Evolutionary conservation across 2,888 invertebrate species (phyloP), one percentile per base, ranked within the genome.

Genomic region (Troglohyphantes excavatus): DNA sequence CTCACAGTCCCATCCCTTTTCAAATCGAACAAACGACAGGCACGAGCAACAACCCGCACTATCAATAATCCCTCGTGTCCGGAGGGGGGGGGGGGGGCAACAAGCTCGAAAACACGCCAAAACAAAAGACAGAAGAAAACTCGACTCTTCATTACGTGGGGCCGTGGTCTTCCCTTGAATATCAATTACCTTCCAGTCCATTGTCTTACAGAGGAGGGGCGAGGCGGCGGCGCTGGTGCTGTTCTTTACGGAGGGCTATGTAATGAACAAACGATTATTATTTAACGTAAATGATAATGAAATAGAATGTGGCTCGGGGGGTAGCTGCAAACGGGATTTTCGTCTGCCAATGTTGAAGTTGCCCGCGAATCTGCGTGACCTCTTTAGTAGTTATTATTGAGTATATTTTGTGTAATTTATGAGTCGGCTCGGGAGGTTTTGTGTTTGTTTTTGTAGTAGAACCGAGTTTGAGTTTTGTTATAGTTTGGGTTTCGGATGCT

Each of bases 111-210:
- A 3, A 6, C 33, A 33, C 9, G 3, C 9, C 33, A 33, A n/a
- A 33, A 33, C 33, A 33, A 33, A 33, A 33, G 33, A 3, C n/a
- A n/a, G n/a, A 33, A 33, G 5, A 33, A 33, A 33, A 33, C 9
- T 9, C 33, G 5, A 9, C 11, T 67, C 19, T 29, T 76, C 75
- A 84, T 83, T 83, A 83, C 17, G 13, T n/a, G 43, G 53, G 21
- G 27, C n/a, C n/a, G 53, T 21, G 29, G 39, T 46, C 68, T 63
- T 76, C 59, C 26, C 33, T 39, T 68, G 85, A 68, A 86, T 86
- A 86, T 86, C 85, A 86, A 86, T 86, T 76, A 86, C 33, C 33
- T 26, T 53, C n/a, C n/a, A 33, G n/a, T 1, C 67, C 70, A 86
- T 86, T 86, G 85, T 86, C 39, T 86, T 23, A 11, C 19, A 53